phyloP scores from a whole-genome alignment of 2,113 vertebrate species.

The Hymenochirus boettgeri region DNA sequence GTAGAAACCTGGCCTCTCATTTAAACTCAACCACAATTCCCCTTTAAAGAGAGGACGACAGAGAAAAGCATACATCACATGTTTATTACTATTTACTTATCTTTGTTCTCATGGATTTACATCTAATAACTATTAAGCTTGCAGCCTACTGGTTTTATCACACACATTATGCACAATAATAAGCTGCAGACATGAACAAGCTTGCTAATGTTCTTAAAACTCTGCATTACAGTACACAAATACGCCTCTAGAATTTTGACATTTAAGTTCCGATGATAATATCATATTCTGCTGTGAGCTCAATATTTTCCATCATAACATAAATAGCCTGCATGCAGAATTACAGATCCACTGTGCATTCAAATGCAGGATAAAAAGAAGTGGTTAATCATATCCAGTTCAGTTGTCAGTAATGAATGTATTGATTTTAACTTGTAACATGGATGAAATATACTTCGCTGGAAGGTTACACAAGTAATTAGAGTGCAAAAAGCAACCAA shows the following conservation, averaged over 20 bases:
- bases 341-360: constrained; percentile 3
- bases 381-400: constrained; percentile 22
- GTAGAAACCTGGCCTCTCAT: too few relatives aligned
- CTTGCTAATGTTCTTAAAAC: not conserved
- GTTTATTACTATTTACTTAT: not conserved
- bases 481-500: not conserved
- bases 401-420: constrained; percentile 16
- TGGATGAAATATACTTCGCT: constrained; percentile 16
- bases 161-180: not conserved
- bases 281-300: constrained; percentile 17
- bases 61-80: not conserved
- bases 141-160: too few relatives aligned
- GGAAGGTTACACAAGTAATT: constrained; percentile 15
- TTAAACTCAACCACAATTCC: too few relatives aligned
- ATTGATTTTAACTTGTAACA: constrained; percentile 17
- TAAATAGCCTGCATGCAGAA: constrained; percentile 9
- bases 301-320: constrained; percentile 17
- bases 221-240: not conserved
- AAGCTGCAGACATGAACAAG: not conserved
- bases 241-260: not conserved
- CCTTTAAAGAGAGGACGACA: too few relatives aligned
- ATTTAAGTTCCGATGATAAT: constrained; percentile 8
- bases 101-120: not conserved
- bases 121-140: not conserved
- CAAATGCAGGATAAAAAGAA: constrained; percentile 15